Evolutionary conservation across 2,113 vertebrate species (phyloP).

Genomic region (Poicephalus meyeri): DNA sequence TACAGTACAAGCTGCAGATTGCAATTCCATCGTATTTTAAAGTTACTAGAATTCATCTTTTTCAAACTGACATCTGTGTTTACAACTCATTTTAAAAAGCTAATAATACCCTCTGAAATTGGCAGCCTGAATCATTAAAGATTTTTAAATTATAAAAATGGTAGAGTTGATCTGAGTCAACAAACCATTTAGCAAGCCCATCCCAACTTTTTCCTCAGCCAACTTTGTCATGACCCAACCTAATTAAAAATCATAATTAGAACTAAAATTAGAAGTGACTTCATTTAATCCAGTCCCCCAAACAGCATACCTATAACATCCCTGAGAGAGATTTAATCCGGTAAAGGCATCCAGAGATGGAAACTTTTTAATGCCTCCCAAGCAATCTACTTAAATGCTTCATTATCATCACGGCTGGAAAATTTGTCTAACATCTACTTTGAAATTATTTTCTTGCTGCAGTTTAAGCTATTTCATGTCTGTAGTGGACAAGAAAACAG

Average conservation of each 20-base stretch:
- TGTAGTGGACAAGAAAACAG: neutral
- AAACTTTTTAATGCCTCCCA: neutral
- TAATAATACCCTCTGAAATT: neutral
- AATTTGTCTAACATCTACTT: neutral
- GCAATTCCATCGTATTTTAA: neutral
- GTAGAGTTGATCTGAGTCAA: neutral
- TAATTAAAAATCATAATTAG: constrained; percentile 22
- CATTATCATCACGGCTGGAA: neutral
- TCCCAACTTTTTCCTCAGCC: neutral
- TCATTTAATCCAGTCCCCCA: neutral
- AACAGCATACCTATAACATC: neutral
- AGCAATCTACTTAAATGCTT: neutral
- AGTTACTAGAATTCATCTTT: neutral
- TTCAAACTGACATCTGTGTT: neutral
- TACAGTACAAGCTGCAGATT: neutral
- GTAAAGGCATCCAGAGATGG: neutral
- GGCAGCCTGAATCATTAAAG: neutral
- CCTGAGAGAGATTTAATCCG: neutral
- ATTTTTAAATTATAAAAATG: constrained; percentile 12
- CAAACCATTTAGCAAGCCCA: neutral
- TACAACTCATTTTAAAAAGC: constrained; percentile 21
- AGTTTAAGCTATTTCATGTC: neutral
- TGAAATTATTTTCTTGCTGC: neutral
- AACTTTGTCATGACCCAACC: neutral
- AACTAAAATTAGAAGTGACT: neutral